Evolutionary conservation across 1,140 invertebrate genomes (phyloP), one percentile per base, ranked within the genome.

Genomic region (Drosophila pseudoobscura): DNA sequence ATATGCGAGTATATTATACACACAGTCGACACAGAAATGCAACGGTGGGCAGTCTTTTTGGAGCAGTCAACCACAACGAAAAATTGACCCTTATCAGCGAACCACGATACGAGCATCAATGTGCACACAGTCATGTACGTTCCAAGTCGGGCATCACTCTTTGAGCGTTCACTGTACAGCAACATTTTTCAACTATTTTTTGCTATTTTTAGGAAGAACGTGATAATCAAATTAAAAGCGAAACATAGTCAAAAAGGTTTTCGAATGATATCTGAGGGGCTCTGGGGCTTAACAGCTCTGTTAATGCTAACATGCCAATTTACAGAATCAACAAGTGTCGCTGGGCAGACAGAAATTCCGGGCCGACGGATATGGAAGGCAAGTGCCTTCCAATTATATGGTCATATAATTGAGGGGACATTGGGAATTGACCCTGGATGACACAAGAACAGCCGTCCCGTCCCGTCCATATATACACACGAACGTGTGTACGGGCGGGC

Each of bases 291-390:
- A 20, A 35, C 15, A 44, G 39, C 54, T 57, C 64, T 68, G 44
- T 56, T 35, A 20, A 22, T 11, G 13, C 13, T 11, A 39, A 41
- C 8, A 11, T 39, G 17, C 15, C 8, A 22, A 29, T 47, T 44
- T 35, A 44, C 66, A 65, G 29, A 29, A 50, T 70, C 60, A 75
- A 75, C 69, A 73, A 74, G 70, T 73, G 70, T 51, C 46, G n/a
- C 24, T 31, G 31, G 31, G 8, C 31, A 13, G 43, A 35, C 24
- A 4, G 35, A 39, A 39, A 39, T 46, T 55, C 44, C 45, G 22
- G 5, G 3, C 11, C 35, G 11, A 13, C 9, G 24, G 44, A 39
- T 45, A 45, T 31, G 6, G 46, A 56, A 44, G 51, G 6, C 13
- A 4, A 29, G n/a, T 59, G 41, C 29, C 8, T 39, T 6, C 11